Evolutionary conservation across 2,113 vertebrate genomes (phyloP).

Genomic region (Ceyx cyanopectus): DNA sequence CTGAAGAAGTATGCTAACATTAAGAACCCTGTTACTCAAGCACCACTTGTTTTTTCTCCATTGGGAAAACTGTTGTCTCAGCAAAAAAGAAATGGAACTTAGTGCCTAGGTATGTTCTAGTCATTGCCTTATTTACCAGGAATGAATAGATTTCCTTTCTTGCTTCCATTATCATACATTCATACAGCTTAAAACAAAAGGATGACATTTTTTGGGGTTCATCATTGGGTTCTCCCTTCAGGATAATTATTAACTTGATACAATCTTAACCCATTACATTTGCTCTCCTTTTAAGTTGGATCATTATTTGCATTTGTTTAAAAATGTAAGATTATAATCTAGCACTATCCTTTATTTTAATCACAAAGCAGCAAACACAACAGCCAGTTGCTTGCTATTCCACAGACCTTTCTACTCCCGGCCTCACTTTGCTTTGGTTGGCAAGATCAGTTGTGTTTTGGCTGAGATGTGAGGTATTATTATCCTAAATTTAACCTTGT

Average conservation of each 20-base stretch:
- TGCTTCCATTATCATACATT: not conserved
- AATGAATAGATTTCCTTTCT: not conserved
- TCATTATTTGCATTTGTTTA: not conserved
- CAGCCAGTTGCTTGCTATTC: not conserved
- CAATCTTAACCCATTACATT: not conserved
- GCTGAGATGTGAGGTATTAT: not conserved
- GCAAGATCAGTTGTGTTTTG: not conserved
- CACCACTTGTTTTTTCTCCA: slow-evolving; percentile 1
- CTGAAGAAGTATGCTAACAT: slow-evolving; percentile 12
- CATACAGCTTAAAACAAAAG: not conserved
- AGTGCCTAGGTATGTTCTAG: not conserved
- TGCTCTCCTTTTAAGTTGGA: not conserved
- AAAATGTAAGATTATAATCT: not conserved
- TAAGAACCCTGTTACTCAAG: not conserved
- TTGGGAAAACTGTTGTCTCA: not conserved
- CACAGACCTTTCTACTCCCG: not conserved
- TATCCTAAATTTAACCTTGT: not conserved
- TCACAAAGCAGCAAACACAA: not conserved
- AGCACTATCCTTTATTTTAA: not conserved
- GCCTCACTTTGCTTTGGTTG: not conserved
- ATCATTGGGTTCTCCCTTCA: not conserved
- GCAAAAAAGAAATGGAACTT: not conserved
- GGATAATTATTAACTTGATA: not conserved
- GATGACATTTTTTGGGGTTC: not conserved
- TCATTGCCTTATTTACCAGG: not conserved